Percentiles rank a stretch among this genome's conserved stretches.
Evolutionary conservation across 2,797 vertebrate species (phyloP).

Genomic region (Periophthalmus magnuspinnatus): DNA sequence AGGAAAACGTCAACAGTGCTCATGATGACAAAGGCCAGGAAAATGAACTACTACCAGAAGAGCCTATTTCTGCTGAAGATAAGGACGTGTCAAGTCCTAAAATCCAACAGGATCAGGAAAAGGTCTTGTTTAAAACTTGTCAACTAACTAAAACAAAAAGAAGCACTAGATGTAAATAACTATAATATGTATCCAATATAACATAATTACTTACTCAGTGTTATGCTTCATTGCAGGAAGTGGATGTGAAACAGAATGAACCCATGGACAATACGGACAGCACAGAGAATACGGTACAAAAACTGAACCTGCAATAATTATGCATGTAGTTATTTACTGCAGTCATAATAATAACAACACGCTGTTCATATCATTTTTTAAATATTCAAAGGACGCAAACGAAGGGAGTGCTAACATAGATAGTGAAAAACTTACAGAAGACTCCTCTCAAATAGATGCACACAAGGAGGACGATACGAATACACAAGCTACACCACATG

Average conservation of each 20-base stretch:
- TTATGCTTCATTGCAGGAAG: not conserved
- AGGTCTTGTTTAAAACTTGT: conserved; percentile 33
- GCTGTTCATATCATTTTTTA: too few relatives aligned
- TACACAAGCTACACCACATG: not conserved
- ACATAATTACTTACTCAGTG: not conserved
- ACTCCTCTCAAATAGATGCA: not conserved
- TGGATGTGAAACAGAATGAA: not conserved
- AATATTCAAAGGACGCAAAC: not conserved
- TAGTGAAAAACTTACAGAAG: not conserved
- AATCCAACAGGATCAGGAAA: conserved; percentile 28
- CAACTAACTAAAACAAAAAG: too few relatives aligned
- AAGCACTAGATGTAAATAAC: not conserved
- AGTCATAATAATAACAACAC: not conserved
- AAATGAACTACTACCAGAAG: conserved; percentile 24
- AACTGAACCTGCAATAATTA: not conserved
- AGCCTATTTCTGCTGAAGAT: conserved; percentile 24
- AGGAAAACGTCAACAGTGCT: conserved; percentile 28
- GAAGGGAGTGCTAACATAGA: not conserved
- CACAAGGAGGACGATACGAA: not conserved
- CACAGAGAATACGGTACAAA: not conserved
- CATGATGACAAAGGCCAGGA: conserved; percentile 8
- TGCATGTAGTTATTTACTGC: not conserved
- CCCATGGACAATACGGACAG: not conserved
- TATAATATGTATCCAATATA: not conserved
- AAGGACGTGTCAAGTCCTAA: conserved; percentile 16